These are phyloP conservation scores for Drosophila serrata DNA, from an alignment of 1,140 invertebrate species.

Conservation along the genomic window DNA sequence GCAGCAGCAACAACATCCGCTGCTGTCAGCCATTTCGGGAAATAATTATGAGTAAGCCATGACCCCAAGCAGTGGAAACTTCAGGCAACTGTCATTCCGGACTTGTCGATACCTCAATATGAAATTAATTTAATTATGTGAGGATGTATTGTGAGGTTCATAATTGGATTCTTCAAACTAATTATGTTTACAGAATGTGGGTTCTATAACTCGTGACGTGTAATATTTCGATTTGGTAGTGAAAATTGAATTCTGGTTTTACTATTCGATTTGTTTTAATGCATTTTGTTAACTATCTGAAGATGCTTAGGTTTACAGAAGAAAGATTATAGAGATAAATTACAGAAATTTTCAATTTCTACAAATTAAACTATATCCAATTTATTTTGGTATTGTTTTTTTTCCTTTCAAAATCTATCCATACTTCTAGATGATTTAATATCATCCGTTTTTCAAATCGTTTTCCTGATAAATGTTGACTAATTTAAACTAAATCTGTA, in stretches of 20 bases:
- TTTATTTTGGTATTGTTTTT: too few relatives aligned
- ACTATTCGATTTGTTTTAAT: not conserved
- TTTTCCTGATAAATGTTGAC: too few relatives aligned
- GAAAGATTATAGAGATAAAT: too few relatives aligned
- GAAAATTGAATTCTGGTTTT: not conserved
- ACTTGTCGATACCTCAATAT: conserved; percentile 6
- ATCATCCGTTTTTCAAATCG: too few relatives aligned
- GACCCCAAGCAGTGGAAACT: not conserved
- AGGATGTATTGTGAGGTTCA: not conserved
- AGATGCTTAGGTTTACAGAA: too few relatives aligned
- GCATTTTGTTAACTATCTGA: too few relatives aligned
- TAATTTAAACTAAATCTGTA: too few relatives aligned
- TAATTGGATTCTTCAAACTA: conserved; percentile 1
- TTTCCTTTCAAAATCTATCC: too few relatives aligned
- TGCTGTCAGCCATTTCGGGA: conserved; percentile 69
- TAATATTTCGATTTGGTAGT: not conserved
- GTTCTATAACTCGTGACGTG: not conserved
- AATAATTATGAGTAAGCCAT: conserved; percentile 77
- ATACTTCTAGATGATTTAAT: too few relatives aligned
- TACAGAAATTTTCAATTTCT: too few relatives aligned
- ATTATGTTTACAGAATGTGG: too few relatives aligned
- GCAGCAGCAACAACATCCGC: conserved; percentile 47
- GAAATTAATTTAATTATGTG: conserved; percentile 4
- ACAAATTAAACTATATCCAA: too few relatives aligned
- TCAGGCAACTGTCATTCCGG: conserved; percentile 5